These are phyloP conservation scores for Microcebus tavaratra DNA, from an alignment of 2,113 vertebrate genomes.

Conservation along the genomic window DNA sequence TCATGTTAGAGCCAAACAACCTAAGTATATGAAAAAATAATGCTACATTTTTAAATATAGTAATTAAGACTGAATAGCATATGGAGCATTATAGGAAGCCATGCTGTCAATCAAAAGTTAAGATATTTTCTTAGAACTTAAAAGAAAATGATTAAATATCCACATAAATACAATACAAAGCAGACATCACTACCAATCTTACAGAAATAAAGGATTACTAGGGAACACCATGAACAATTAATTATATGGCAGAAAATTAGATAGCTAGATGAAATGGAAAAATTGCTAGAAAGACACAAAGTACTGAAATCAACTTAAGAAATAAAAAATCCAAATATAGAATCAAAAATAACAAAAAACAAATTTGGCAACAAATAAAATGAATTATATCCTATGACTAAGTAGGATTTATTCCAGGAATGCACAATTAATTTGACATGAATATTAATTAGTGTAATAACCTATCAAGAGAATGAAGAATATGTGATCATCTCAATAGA, in stretches of 20 bases:
- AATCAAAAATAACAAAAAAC: not conserved
- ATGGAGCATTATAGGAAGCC: not conserved
- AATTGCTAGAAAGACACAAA: not conserved
- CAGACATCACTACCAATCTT: not conserved
- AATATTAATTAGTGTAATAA: not conserved
- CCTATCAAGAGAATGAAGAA: not conserved
- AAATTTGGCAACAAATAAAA: constrained; percentile 2
- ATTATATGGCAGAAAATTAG: constrained; percentile 22
- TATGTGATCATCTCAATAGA: not conserved
- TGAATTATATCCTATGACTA: not conserved
- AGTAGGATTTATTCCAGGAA: not conserved
- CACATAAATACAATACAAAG: not conserved
- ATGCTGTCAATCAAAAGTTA: not conserved
- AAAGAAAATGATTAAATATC: not conserved
- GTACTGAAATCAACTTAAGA: not conserved
- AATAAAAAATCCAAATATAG: not conserved
- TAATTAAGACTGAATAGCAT: not conserved
- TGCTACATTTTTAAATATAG: not conserved
- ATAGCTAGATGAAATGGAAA: not conserved
- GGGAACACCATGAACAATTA: not conserved
- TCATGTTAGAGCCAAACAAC: not conserved
- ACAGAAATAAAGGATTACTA: constrained; percentile 30
- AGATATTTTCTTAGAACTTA: not conserved
- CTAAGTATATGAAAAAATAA: not conserved
- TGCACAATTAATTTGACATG: not conserved